Evolutionary conservation across 2,113 vertebrate genomes (phyloP).

Genomic region (Proteles cristata): DNA sequence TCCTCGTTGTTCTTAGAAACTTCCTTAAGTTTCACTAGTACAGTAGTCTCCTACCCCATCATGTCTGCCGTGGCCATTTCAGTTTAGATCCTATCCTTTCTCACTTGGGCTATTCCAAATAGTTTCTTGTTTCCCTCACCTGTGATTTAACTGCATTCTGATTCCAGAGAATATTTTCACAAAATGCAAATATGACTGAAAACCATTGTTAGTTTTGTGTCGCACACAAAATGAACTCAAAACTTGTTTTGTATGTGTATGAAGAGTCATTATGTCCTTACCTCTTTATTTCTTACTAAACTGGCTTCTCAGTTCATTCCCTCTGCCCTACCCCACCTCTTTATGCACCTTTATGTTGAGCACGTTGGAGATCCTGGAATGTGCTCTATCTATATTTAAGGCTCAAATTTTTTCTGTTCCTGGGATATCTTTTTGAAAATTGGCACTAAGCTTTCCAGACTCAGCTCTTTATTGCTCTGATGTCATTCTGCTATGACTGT

Average conservation of each 20-base stretch:
- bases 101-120: neutral
- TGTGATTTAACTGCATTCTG: neutral
- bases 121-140: neutral
- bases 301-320: neutral
- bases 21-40: neutral
- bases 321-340: neutral
- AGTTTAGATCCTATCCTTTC: neutral
- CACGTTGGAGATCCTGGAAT: neutral
- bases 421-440: neutral
- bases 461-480: neutral
- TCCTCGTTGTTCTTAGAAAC: conserved; percentile 17
- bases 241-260: neutral
- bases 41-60: neutral
- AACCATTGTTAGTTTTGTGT: neutral
- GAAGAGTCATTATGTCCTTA: neutral
- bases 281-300: neutral
- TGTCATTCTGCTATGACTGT: neutral
- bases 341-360: neutral
- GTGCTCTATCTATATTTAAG: neutral
- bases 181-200: neutral
- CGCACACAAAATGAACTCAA: neutral
- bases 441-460: neutral
- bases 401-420: neutral
- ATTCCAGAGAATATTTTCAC: neutral
- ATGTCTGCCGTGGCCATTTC: neutral